Conservation (phyloP, 2,888 invertebrate genomes). For the Drosophila bunnanda region DNA sequence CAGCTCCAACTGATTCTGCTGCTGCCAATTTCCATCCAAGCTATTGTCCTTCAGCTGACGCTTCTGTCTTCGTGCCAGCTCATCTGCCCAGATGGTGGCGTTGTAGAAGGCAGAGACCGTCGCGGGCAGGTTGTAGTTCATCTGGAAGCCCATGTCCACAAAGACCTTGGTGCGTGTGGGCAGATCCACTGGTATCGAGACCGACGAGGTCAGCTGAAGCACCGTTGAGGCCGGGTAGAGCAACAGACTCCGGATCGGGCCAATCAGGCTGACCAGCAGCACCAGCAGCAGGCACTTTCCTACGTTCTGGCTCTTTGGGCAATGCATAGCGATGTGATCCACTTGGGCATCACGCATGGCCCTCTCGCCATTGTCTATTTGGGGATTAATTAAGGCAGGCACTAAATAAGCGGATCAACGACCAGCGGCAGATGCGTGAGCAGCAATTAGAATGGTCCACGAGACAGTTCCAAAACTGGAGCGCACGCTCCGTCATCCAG, state of each 20-base stretch:
- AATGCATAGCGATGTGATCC: constrained; percentile 59
- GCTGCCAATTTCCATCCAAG: background rate
- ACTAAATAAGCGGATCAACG: constrained; percentile 65
- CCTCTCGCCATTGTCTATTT: constrained; percentile 55
- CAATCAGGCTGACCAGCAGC: constrained; percentile 9
- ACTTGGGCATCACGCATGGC: background rate
- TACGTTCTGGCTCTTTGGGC: constrained; percentile 46
- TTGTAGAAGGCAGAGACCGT: constrained; percentile 75
- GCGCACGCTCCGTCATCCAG: constrained; percentile 19
- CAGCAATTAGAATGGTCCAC: constrained; percentile 58
- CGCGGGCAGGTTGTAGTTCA: constrained; percentile 82
- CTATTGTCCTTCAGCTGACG: constrained; percentile 45
- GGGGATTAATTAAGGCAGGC: constrained; percentile 56
- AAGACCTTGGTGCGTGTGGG: constrained; percentile 74
- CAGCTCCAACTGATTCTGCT: constrained; percentile 7
- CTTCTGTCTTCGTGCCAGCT: constrained; percentile 54
- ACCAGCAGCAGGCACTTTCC: constrained; percentile 1
- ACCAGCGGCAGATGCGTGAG: constrained; percentile 50
- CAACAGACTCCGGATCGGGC: constrained; percentile 24
- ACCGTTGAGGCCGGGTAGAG: constrained; percentile 55
- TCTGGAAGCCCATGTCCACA: constrained; percentile 83
- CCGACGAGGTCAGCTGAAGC: constrained; percentile 65
- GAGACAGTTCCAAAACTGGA: constrained; percentile 36
- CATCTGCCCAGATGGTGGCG: constrained; percentile 75
- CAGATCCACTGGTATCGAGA: constrained; percentile 78